phyloP scores from a whole-genome alignment of 2,888 invertebrate genomes.

The Microctonus hyperodae region DNA sequence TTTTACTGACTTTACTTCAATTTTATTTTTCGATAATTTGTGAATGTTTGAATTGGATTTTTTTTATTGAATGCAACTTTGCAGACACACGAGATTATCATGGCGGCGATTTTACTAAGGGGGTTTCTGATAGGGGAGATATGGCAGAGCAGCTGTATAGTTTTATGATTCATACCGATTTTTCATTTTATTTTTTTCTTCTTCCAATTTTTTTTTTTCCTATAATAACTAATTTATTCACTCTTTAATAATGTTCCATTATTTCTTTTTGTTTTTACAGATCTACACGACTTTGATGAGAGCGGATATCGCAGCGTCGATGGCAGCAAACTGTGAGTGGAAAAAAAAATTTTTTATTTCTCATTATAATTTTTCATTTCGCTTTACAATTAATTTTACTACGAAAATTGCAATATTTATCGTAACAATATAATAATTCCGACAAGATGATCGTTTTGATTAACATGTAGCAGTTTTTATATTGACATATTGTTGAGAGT shows the following conservation, averaged over 20 bases:
- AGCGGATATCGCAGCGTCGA: not conserved
- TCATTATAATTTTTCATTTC: no score
- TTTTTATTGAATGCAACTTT: not conserved
- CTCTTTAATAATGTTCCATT: no score
- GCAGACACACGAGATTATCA: not conserved
- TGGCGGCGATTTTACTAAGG: not conserved
- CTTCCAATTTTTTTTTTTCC: not conserved
- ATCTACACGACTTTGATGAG: not conserved
- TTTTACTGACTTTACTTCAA: no score
- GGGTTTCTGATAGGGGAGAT: conserved; percentile 15
- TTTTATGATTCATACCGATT: not conserved
- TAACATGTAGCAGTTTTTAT: no score
- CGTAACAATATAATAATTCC: no score
- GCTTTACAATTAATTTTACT: no score
- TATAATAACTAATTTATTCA: no score
- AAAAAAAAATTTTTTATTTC: not conserved
- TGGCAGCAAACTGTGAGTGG: not conserved
- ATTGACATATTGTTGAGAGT: no score
- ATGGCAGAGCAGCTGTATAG: conserved; percentile 2
- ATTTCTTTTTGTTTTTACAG: not conserved
- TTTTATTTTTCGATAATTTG: not conserved
- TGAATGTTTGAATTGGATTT: not conserved
- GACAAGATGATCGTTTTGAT: no score
- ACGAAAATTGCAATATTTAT: no score
- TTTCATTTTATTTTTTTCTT: not conserved